Evolutionary conservation across 2,888 invertebrate species (phyloP), one percentile per base, ranked within the genome.

Genomic region (Blera fallax): DNA sequence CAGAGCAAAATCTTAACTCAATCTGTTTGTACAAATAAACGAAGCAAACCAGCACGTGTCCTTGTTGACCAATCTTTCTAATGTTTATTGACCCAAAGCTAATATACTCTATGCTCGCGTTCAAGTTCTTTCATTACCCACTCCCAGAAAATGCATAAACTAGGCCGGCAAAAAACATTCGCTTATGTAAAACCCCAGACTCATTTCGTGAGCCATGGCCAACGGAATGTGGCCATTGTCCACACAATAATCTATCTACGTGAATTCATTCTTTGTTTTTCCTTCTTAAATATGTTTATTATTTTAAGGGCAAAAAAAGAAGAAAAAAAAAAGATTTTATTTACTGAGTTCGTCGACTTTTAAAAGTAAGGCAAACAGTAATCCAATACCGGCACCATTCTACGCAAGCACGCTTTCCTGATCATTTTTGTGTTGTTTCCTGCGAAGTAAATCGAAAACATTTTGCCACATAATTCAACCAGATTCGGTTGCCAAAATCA

Each of bases 381-480:
- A 84, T 79, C 43, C 69, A 74, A 74, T 69, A 64, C 43, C 43
- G 54, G n/a, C 65, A 64, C 72, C 72, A 52, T 74, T 56, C 27
- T 40, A 67, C 56, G 54, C 62, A 73, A 60, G 70, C 70, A 77
- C 65, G 70, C 32, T 77, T 37, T 16, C 6, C 8, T 29, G 60
- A 45, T 52, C 43, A 45, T 43, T 24, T 56, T 32, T 60, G 3
- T 43, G 21, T 29, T 43, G 21, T 29, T 67, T 62, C n/a, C 45
- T 73, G 52, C 29, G 32, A 62, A 64, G 18, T 58, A 56, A 65
- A 56, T 11, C 16, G 64, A 54, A 74, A 76, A 65, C 65, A 65
- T 67, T 77, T 69, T 5, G 29, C 29, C 67, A 60, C 76, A 76
- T 83, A 83, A 83, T 69, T 83, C 79, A 83, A n/a, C 54, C 45